phyloP scores from a whole-genome alignment of 1,140 invertebrate species.

The Akabosia matsudoensis region DNA sequence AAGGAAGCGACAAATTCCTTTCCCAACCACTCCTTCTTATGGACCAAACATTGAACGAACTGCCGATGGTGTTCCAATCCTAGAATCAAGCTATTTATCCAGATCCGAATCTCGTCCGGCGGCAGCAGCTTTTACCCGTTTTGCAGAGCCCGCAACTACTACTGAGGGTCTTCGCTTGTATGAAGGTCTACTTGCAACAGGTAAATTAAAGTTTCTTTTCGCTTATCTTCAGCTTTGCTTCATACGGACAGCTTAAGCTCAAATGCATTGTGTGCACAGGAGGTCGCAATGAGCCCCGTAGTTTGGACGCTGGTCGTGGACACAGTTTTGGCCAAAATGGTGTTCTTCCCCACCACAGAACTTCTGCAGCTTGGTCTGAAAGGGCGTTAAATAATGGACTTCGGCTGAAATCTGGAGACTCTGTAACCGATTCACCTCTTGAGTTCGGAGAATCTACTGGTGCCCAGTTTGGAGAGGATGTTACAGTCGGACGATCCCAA shows the following conservation, averaged over 20 bases:
- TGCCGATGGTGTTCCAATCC: slow-evolving; percentile 39
- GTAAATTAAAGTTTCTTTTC: slow-evolving; percentile 20
- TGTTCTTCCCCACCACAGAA: slow-evolving; percentile 37
- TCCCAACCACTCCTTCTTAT: background rate
- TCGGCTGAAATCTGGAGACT: slow-evolving; percentile 45
- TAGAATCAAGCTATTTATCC: slow-evolving; percentile 32
- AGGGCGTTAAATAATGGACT: slow-evolving; percentile 17
- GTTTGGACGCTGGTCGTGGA: background rate
- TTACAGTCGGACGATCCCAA: slow-evolving; percentile 29
- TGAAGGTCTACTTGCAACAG: slow-evolving; percentile 38
- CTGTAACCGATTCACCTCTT: background rate
- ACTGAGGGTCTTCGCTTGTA: slow-evolving; percentile 43
- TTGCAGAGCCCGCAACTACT: slow-evolving; percentile 26
- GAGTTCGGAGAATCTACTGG: background rate
- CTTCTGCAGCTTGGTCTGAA: slow-evolving; percentile 45
- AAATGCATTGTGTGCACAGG: slow-evolving; percentile 30
- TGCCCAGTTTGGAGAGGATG: slow-evolving; percentile 35
- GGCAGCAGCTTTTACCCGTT: background rate
- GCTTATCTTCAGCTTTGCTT: background rate
- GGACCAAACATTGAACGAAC: slow-evolving; percentile 34
- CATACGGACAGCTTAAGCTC: background rate
- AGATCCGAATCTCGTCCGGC: background rate
- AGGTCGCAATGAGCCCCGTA: slow-evolving; percentile 39
- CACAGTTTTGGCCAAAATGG: background rate
- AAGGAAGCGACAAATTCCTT: slow-evolving; percentile 40